Base-by-base conservation (phyloP, 2,797 vertebrate species). In the Tapera naevia region DNA sequence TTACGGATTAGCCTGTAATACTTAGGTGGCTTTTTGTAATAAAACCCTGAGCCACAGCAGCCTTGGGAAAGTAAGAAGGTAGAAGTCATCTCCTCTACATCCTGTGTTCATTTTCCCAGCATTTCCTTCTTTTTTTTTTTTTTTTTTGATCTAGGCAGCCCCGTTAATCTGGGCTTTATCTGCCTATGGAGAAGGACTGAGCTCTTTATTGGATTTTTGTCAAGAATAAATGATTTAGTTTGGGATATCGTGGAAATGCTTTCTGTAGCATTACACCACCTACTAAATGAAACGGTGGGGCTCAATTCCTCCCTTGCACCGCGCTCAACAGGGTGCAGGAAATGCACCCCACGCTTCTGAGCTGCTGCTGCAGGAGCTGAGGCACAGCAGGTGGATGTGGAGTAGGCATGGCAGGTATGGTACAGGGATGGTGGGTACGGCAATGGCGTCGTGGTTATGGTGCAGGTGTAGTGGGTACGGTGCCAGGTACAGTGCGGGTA, bases 1-100 rank as follows among this genome's bases (percentile, higher is more conserved):
- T 98, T 98, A 98, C 79, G 98, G 98, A 98, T 99, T 98, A 98
- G 97, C 95, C 96, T 97, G 97, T 97, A 98, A 98, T 98, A 98
- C 97, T 98, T 97, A 97, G 97, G 97, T 96, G 74, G 98, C 98
- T 98, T 98, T 98, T 98, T 98, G 98, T 97, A 98, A 98, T 98
- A 98, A 98, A 98, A 97, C 95, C 96, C 95, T 97, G 97, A 97
- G 97, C 91, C 87, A 87, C 79, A 74, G 95, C 95, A 97, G 97
- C 96, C 97, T 95, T 95, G 96, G 97, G 97, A 98, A 96, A 97
- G 96, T 17, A 70, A 97, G 97, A 97, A 96, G 96, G 97, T 95
- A 96, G 88, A 95, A 97, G 92, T 94, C 96, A 94, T 93, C 97
- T 96, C 94, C 85, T 92, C 94, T 95, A 86, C 89, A 71, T 96